Conservation (phyloP, 1,140 invertebrate species). For the Teleopsis dalmanni region DNA sequence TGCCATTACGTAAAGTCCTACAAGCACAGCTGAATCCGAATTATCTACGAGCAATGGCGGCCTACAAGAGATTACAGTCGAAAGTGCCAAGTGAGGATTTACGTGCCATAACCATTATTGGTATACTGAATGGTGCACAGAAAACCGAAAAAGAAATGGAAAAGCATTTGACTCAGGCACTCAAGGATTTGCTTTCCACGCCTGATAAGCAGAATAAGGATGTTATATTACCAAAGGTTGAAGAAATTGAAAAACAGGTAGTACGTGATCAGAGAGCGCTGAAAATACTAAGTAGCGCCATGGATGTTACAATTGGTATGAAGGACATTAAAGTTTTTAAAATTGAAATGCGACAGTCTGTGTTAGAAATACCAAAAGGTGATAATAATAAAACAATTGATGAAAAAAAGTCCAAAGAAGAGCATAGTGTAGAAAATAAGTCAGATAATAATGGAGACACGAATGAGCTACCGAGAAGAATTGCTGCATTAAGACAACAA, state of each 20-base stretch:
- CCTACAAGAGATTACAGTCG: conserved; percentile 26
- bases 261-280: conserved; percentile 25
- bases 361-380: too few species aligned
- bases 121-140: conserved; percentile 29
- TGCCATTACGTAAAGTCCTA: conserved; percentile 8
- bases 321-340: conserved; percentile 24
- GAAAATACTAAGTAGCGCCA: conserved; percentile 26
- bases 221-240: conserved; percentile 17
- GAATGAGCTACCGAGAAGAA: neutral
- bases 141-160: conserved; percentile 32
- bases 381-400: neutral
- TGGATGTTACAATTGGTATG: conserved; percentile 24
- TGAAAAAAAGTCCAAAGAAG: neutral
- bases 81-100: conserved; percentile 26
- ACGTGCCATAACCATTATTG: conserved; percentile 24
- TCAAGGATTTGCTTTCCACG: conserved; percentile 24
- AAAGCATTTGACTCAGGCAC: conserved; percentile 21
- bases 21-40: conserved; percentile 22
- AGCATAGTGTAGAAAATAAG: neutral
- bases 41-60: conserved; percentile 24
- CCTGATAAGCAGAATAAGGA: conserved; percentile 13
- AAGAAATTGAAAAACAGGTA: conserved; percentile 33
- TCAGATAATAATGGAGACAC: neutral
- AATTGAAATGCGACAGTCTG: conserved; percentile 19
- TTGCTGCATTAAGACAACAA: conserved; percentile 19